Evolutionary conservation across 1,140 invertebrate species (phyloP).

Genomic region (Penaeus japonicus): DNA sequence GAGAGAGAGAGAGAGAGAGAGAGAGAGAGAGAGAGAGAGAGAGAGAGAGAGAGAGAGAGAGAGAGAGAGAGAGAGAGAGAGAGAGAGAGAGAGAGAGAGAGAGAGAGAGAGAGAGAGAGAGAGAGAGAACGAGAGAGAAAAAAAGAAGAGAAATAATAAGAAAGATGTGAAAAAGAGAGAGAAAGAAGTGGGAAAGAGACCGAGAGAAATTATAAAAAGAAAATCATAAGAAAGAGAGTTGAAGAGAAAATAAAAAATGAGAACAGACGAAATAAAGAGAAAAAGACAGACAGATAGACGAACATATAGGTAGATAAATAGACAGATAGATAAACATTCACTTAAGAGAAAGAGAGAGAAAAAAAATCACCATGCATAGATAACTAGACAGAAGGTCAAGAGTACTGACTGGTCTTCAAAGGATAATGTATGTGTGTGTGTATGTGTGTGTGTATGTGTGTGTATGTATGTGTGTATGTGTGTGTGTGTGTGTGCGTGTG

Average conservation of each 20-base stretch:
- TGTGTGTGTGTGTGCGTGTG: too few relatives aligned
- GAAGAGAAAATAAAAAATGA: neutral
- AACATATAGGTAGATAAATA: too few relatives aligned
- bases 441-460: too few relatives aligned
- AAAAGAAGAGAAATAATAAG: neutral
- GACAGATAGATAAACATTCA: too few relatives aligned
- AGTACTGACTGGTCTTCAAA: too few relatives aligned
- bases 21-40: neutral
- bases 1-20: neutral
- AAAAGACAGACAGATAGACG: neutral
- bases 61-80: neutral
- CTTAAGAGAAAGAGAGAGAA: too few relatives aligned
- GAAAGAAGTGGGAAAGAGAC: neutral
- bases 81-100: neutral
- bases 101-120: neutral
- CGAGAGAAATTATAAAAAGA: neutral
- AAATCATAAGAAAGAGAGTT: neutral
- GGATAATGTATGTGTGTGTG: too few relatives aligned
- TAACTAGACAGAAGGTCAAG: too few relatives aligned
- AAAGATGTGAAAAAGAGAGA: neutral
- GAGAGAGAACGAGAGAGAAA: neutral
- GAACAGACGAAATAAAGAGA: neutral
- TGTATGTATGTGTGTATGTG: too few relatives aligned
- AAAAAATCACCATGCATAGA: too few relatives aligned
- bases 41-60: neutral